Conservation (phyloP, 2,797 vertebrate species). For the Ctenosaura bakeri region DNA sequence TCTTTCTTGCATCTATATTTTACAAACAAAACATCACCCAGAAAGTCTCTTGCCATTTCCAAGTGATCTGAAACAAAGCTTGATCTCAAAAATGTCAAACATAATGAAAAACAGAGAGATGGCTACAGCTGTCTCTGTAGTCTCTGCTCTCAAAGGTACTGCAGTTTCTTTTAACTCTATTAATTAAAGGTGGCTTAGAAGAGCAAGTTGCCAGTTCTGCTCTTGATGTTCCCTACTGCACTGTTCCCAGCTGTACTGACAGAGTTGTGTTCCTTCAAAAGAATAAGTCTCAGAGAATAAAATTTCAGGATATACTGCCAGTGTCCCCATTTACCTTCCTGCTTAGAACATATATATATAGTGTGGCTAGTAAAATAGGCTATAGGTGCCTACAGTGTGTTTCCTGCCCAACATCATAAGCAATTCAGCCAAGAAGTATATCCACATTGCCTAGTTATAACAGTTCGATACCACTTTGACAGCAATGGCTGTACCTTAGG, state of each 20-base stretch:
- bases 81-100: slow-evolving; percentile 49
- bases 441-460: too few relatives aligned
- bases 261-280: slow-evolving; percentile 39
- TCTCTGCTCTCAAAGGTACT: slow-evolving; percentile 55
- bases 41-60: slow-evolving; percentile 16
- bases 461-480: too few relatives aligned
- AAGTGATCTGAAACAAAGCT: slow-evolving; percentile 49
- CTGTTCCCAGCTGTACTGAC: slow-evolving; percentile 30
- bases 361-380: not conserved
- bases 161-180: slow-evolving; percentile 59
- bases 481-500: too few relatives aligned
- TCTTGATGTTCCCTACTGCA: slow-evolving; percentile 10
- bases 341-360: slow-evolving; percentile 11
- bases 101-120: slow-evolving; percentile 35
- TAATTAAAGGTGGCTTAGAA: slow-evolving; percentile 66
- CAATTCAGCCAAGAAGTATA: too few relatives aligned
- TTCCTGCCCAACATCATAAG: too few relatives aligned
- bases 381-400: not conserved
- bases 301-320: slow-evolving; percentile 33
- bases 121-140: slow-evolving; percentile 45
- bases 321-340: slow-evolving; percentile 29
- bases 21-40: slow-evolving; percentile 31
- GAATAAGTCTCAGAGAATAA: slow-evolving; percentile 43
- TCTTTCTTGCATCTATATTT: slow-evolving; percentile 33
- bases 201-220: slow-evolving; percentile 44